Conservation (phyloP, 2,113 vertebrate species). For the Heterotis niloticus region DNA sequence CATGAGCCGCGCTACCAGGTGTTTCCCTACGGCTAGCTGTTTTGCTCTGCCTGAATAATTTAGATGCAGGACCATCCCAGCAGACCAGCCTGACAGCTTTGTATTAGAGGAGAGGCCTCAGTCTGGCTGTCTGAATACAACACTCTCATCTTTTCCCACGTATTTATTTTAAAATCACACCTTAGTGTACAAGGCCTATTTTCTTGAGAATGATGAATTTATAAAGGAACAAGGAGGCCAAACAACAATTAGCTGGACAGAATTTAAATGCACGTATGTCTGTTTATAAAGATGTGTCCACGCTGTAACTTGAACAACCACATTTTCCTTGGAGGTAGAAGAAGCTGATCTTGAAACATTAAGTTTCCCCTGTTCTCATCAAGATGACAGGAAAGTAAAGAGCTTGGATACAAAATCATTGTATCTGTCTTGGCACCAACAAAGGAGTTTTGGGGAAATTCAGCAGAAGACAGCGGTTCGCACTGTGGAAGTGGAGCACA, state of each 20-base stretch:
- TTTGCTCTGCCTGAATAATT: constrained; percentile 14
- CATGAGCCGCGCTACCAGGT: constrained; percentile 19
- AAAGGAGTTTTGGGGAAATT: background rate
- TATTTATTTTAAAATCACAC: background rate
- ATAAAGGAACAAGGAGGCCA: background rate
- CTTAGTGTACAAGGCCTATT: background rate
- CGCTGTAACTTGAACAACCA: background rate
- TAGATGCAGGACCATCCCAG: background rate
- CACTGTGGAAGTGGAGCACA: no score
- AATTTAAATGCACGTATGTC: background rate
- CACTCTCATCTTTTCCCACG: background rate
- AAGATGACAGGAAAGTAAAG: background rate
- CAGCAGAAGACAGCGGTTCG: no score
- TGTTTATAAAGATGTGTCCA: background rate
- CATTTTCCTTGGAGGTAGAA: constrained; percentile 7
- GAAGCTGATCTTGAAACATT: background rate
- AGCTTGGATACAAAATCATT: background rate
- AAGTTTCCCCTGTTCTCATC: background rate
- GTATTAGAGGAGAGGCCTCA: background rate
- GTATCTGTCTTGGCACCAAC: background rate
- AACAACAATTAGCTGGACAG: background rate
- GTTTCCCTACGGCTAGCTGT: constrained; percentile 20
- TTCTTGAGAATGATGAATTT: background rate
- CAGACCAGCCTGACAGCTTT: background rate
- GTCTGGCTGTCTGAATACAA: background rate